These are phyloP conservation scores for Aleadryas rufinucha DNA, from an alignment of 2,113 vertebrate species.

Conservation along the genomic window DNA sequence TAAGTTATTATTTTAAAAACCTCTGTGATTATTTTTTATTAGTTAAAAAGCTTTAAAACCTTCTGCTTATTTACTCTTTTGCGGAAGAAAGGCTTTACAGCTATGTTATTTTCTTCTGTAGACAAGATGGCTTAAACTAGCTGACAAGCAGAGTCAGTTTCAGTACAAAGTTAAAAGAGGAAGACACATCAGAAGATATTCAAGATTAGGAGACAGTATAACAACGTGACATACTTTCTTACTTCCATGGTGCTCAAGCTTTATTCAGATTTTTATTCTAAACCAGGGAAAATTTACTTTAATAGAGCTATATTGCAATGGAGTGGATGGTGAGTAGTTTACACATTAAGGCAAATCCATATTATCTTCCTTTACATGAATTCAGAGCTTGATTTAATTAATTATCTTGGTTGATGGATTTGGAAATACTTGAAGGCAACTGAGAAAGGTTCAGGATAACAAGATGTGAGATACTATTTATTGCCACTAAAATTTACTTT, in stretches of 20 bases:
- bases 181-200: not conserved
- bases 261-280: not conserved
- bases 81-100: not conserved
- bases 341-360: not conserved
- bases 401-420: not conserved
- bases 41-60: not conserved
- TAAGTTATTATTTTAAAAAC: not conserved
- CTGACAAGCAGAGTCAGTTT: not conserved
- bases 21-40: not conserved
- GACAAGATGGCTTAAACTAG: not conserved
- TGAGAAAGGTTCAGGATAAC: not conserved
- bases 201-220: not conserved
- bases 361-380: not conserved
- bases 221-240: not conserved
- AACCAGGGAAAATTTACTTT: not conserved
- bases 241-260: not conserved
- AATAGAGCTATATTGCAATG: not conserved
- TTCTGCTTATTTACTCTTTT: not conserved
- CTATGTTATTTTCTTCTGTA: not conserved
- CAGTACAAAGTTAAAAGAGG: not conserved
- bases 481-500: not conserved
- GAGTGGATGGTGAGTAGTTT: not conserved
- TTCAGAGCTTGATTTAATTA: not conserved
- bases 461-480: not conserved
- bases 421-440: not conserved